These are phyloP conservation scores for Chionodraco myersi DNA, from an alignment of 2,113 vertebrate genomes.

Conservation along the genomic window DNA sequence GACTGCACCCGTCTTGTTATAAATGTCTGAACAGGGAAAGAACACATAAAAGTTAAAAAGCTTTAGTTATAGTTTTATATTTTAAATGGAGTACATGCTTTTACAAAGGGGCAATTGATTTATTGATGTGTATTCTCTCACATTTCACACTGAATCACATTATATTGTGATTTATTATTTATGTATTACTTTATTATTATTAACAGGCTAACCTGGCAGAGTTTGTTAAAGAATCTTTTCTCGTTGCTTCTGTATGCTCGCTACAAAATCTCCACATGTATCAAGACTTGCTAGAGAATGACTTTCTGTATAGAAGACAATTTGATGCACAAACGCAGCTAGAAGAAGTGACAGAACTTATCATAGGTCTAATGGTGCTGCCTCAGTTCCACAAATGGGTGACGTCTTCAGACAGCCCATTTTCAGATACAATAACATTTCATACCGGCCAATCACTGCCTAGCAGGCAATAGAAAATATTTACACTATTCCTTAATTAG, in stretches of 20 bases:
- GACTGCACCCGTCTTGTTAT: constrained; percentile 97
- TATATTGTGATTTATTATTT: background rate
- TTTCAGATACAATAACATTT: background rate
- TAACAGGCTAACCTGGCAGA: too few relatives aligned
- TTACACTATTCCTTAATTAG: background rate
- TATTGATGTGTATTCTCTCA: background rate
- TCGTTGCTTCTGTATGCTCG: too few relatives aligned
- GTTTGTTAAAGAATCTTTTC: too few relatives aligned
- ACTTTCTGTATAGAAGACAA: background rate
- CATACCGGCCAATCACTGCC: background rate
- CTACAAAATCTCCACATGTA: background rate
- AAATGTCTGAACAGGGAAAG: constrained; percentile 87
- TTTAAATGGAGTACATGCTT: background rate
- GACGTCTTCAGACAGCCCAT: too few relatives aligned
- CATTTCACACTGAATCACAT: background rate
- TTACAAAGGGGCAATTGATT: background rate
- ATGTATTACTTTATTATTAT: too few relatives aligned
- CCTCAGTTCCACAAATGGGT: too few relatives aligned
- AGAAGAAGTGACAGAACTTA: too few relatives aligned
- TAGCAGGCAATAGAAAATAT: background rate
- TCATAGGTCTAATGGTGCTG: too few relatives aligned
- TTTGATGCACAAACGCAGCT: too few relatives aligned
- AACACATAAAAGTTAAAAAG: background rate
- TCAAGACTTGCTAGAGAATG: background rate
- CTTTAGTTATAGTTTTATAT: background rate